Conservation (phyloP, 53 echinoderm and acorn worm species). For the Glandiceps talaboti region DNA sequence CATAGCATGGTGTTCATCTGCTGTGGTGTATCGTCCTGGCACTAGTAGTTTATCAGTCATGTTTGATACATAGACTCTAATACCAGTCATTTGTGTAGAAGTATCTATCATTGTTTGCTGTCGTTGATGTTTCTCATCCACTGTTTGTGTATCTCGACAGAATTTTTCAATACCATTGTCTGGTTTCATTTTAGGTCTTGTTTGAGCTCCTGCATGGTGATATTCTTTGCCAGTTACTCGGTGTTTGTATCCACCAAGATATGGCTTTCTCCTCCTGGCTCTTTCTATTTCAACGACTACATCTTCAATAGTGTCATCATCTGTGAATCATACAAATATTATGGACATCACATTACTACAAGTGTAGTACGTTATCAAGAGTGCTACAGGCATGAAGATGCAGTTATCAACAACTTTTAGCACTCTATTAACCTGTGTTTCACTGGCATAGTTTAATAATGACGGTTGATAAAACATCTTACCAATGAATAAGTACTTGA, state of each 20-base stretch:
- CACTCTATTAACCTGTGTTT: no score
- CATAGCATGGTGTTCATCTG: conserved; percentile 66
- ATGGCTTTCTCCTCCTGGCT: conserved; percentile 83
- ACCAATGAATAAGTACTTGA: no score
- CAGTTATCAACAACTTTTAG: no score
- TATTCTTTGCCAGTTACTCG: conserved; percentile 55
- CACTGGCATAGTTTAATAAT: no score
- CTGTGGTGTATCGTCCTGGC: conserved; percentile 81
- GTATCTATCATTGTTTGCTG: conserved; percentile 77
- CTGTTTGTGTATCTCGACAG: conserved; percentile 95
- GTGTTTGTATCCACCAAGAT: conserved; percentile 82
- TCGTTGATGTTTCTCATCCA: conserved; percentile 45
- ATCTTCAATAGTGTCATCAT: conserved; percentile 70
- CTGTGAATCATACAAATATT: no score
- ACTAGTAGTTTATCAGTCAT: conserved; percentile 86
- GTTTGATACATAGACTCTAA: conserved; percentile 85
- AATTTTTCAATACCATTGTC: conserved; percentile 77
- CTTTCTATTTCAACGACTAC: conserved; percentile 95
- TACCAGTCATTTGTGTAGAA: conserved; percentile 94
- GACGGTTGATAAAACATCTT: no score
- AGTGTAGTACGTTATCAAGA: no score
- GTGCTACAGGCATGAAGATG: no score
- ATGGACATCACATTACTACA: no score
- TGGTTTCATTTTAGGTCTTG: conserved; percentile 55
- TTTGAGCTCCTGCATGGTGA: conserved; percentile 89